Evolutionary conservation across 2,797 vertebrate species (phyloP).

Genomic region (Sebastes paucispinis): DNA sequence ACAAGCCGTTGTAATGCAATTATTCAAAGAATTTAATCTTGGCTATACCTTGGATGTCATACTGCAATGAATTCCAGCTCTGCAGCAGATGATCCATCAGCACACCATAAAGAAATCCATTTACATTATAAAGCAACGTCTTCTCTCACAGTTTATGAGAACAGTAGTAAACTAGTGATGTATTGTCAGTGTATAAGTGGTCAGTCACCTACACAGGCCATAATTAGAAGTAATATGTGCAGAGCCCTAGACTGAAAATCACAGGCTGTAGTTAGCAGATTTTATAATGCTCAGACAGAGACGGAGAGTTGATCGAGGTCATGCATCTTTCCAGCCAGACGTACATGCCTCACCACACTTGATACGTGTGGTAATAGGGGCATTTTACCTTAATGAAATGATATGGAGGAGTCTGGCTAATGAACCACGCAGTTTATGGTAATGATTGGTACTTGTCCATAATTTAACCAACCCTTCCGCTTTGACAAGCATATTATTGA

Average conservation of each 20-base stretch:
- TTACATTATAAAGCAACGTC: conserved; percentile 67
- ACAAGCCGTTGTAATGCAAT: conserved; percentile 46
- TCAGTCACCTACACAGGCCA: conserved; percentile 41
- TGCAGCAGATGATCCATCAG: conserved; percentile 63
- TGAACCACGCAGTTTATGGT: conserved; percentile 55
- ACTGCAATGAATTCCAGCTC: conserved; percentile 52
- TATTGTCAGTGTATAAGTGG: conserved; percentile 46
- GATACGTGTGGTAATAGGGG: conserved; percentile 23
- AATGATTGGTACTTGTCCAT: conserved; percentile 60
- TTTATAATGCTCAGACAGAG: conserved; percentile 10
- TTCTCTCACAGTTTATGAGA: conserved; percentile 56
- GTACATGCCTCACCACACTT: background rate
- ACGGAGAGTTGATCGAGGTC: conserved; percentile 3
- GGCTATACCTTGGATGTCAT: conserved; percentile 53
- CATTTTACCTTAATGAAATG: conserved; percentile 57
- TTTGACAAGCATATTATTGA: conserved; percentile 65
- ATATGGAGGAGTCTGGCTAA: conserved; percentile 58
- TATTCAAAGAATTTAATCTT: conserved; percentile 62
- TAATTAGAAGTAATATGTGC: conserved; percentile 50
- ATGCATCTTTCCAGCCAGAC: conserved; percentile 24
- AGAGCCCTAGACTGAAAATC: conserved; percentile 29
- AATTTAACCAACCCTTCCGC: conserved; percentile 55
- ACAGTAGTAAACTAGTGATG: conserved; percentile 62
- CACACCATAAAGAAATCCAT: conserved; percentile 62
- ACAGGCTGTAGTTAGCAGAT: background rate